phyloP scores from a whole-genome alignment of 2,888 invertebrate genomes.

The Acleris sparsana region DNA sequence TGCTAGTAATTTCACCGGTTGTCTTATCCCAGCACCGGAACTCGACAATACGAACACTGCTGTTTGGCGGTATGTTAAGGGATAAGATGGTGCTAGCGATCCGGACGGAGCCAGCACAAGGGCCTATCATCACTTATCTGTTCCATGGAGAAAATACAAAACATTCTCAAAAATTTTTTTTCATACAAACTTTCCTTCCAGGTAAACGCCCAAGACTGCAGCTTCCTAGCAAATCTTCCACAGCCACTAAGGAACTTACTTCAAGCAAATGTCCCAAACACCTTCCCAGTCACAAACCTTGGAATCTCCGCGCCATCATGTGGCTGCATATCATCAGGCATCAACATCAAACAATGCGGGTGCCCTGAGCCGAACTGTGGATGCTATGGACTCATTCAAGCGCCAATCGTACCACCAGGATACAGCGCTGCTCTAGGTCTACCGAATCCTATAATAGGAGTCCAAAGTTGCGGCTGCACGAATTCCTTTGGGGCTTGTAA shows the following conservation, averaged over 20 bases:
- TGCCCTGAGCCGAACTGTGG: slow-evolving; percentile 12
- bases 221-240: slow-evolving; percentile 17
- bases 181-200: slow-evolving; percentile 3
- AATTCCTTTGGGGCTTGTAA: slow-evolving; percentile 20
- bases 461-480: slow-evolving; percentile 16
- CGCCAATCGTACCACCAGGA: slow-evolving; percentile 38
- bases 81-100: too few relatives aligned
- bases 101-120: too few relatives aligned
- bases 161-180: background rate
- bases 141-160: too few relatives aligned
- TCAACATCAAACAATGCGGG: background rate
- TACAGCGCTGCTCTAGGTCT: slow-evolving; percentile 33
- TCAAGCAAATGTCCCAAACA: slow-evolving; percentile 3
- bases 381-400: slow-evolving; percentile 8
- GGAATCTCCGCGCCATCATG: slow-evolving; percentile 38
- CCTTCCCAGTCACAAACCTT: background rate
- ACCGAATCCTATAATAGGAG: slow-evolving; percentile 16
- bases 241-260: slow-evolving; percentile 11
- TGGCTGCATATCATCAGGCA: slow-evolving; percentile 36
- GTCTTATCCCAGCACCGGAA: too few relatives aligned
- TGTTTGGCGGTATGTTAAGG: too few relatives aligned
- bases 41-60: too few relatives aligned
- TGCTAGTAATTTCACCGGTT: too few relatives aligned
- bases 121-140: too few relatives aligned
- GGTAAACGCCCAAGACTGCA: slow-evolving; percentile 23